Conservation (phyloP, 2,888 invertebrate genomes). For the Xestia sexstrigata region DNA sequence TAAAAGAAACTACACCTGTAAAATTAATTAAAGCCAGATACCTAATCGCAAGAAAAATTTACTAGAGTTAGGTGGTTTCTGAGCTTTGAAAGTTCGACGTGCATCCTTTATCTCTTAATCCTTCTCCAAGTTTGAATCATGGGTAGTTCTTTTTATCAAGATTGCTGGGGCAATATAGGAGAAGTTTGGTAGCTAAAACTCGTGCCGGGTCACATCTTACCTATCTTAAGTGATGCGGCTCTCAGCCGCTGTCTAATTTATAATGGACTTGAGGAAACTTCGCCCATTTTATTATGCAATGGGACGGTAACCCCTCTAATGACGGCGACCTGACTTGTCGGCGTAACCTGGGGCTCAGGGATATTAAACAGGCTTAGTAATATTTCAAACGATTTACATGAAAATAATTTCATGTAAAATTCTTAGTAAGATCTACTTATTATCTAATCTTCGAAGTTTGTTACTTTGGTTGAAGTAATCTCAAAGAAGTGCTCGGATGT, state of each 20-base stretch:
- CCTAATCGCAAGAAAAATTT: slow-evolving; percentile 64
- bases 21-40: slow-evolving; percentile 65
- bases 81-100: slow-evolving; percentile 78
- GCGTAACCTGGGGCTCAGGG: slow-evolving; percentile 84
- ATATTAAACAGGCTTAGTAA: slow-evolving; percentile 87
- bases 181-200: slow-evolving; percentile 87
- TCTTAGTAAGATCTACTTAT: slow-evolving; percentile 51
- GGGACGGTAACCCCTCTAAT: slow-evolving; percentile 90
- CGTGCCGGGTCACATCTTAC: slow-evolving; percentile 90
- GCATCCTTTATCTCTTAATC: slow-evolving; percentile 82
- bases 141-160: slow-evolving; percentile 90
- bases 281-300: slow-evolving; percentile 91
- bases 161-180: slow-evolving; percentile 85
- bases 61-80: slow-evolving; percentile 70
- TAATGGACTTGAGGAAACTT: slow-evolving; percentile 91
- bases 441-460: slow-evolving; percentile 52
- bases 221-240: slow-evolving; percentile 90
- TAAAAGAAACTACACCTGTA: slow-evolving; percentile 50
- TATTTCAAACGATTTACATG: slow-evolving; percentile 79
- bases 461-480: slow-evolving; percentile 28
- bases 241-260: slow-evolving; percentile 90
- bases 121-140: slow-evolving; percentile 87
- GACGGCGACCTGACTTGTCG: slow-evolving; percentile 87
- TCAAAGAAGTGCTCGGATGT: slow-evolving; percentile 22
- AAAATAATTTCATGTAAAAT: slow-evolving; percentile 70